Conservation (phyloP, 2,113 vertebrate genomes). For the Microtus montanus region DNA sequence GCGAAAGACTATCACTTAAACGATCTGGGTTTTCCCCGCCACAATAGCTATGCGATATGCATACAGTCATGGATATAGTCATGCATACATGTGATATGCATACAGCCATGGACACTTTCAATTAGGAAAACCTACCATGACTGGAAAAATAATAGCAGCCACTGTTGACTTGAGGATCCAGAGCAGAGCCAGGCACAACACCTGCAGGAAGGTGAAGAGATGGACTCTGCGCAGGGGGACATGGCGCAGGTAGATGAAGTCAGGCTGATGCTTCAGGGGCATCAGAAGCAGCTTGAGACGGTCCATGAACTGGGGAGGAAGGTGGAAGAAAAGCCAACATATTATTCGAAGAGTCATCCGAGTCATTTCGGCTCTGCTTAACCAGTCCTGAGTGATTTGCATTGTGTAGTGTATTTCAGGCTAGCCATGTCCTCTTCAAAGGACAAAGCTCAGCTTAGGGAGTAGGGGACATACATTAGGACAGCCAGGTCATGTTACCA, state of each 20-base stretch:
- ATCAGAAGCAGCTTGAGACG: conserved; percentile 97
- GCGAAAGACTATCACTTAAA: not conserved
- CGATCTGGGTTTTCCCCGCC: not conserved
- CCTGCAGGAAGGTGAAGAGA: conserved; percentile 97
- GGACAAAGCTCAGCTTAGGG: not conserved
- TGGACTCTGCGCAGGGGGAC: conserved; percentile 97
- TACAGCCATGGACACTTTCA: not conserved
- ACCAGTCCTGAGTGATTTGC: not conserved
- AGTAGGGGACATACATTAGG: not conserved
- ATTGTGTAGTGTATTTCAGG: not conserved
- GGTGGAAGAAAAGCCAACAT: not conserved
- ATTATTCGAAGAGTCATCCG: not conserved
- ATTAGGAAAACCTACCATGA: conserved; percentile 90
- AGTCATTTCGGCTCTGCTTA: not conserved
- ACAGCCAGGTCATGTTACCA: not conserved
- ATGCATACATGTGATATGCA: too few species aligned
- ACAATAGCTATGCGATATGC: not conserved
- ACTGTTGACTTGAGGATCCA: conserved; percentile 99
- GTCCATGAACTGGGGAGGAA: conserved; percentile 94
- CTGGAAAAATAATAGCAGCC: conserved; percentile 98
- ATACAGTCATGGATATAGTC: not conserved
- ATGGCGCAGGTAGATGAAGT: conserved; percentile 97
- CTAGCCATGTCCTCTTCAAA: not conserved
- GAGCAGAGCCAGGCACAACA: conserved; percentile 95
- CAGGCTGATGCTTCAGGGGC: conserved; percentile 98